Conservation (phyloP, 1,140 invertebrate genomes). For the Drosophila funebris region DNA sequence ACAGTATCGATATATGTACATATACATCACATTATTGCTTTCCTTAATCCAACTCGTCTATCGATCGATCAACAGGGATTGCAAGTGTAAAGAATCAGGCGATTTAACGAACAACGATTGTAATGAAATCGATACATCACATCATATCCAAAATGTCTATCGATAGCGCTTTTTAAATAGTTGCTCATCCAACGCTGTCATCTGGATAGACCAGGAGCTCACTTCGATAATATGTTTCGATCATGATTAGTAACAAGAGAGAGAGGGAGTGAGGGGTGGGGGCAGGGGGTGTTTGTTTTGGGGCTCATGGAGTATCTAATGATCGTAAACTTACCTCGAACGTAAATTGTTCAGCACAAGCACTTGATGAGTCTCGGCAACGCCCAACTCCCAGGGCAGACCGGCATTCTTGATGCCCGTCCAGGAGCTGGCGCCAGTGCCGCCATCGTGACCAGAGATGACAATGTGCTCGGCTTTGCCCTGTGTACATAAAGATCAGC, state of each 20-base stretch:
- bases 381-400: constrained; percentile 98
- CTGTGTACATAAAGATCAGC: constrained; percentile 79
- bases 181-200: constrained; percentile 77
- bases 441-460: constrained; percentile 99
- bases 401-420: constrained; percentile 98
- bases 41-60: constrained; percentile 14
- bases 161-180: constrained; percentile 8
- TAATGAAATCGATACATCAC: not conserved
- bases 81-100: not conserved
- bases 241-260: constrained; percentile 80
- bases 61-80: not conserved
- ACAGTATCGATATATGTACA: constrained; percentile 5
- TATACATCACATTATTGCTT: constrained; percentile 1
- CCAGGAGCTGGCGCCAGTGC: constrained; percentile 98
- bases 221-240: constrained; percentile 75
- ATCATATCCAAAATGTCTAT: not conserved
- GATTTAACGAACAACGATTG: constrained; percentile 1
- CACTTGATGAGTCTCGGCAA: constrained; percentile 98
- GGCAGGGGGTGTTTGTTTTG: no score
- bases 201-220: constrained; percentile 76
- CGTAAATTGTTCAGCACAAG: constrained; percentile 97
- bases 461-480: constrained; percentile 99
- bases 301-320: constrained; percentile 39
- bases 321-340: constrained; percentile 86
- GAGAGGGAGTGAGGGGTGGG: constrained; percentile 32